These are phyloP conservation scores for Phanerotoma sp. DNA, from an alignment of 2,888 invertebrate genomes.

Conservation along the genomic window DNA sequence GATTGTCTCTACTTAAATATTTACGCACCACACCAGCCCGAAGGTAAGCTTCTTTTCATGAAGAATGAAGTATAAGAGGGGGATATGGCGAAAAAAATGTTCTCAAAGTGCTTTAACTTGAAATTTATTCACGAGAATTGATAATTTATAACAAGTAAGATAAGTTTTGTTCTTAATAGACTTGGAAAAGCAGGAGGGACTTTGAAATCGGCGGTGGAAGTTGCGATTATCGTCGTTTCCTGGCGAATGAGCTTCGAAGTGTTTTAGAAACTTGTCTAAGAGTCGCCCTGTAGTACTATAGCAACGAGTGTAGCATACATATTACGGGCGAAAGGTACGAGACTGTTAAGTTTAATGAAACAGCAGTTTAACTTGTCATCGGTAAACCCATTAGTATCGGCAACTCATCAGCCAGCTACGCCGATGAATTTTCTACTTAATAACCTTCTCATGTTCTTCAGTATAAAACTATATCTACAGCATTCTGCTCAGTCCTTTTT, in stretches of 20 bases:
- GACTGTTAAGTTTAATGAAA: conserved; percentile 8
- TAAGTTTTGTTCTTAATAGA: conserved; percentile 25
- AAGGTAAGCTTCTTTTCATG: conserved; percentile 66
- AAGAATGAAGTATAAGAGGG: conserved; percentile 44
- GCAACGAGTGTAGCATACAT: not conserved
- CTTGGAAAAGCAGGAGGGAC: conserved; percentile 1
- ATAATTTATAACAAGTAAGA: conserved; percentile 23
- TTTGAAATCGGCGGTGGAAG: conserved; percentile 12
- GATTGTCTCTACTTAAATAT: conserved; percentile 93
- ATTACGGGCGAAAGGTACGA: not conserved
- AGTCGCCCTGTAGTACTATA: not conserved
- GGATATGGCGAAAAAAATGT: not conserved
- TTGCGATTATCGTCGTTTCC: conserved; percentile 27
- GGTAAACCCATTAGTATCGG: conserved; percentile 5
- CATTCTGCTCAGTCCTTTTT: too few relatives aligned
- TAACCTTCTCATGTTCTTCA: not conserved
- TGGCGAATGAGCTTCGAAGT: conserved; percentile 22
- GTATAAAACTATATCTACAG: not conserved
- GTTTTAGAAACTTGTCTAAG: conserved; percentile 20
- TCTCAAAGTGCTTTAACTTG: not conserved
- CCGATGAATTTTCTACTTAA: conserved; percentile 3
- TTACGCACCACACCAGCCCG: conserved; percentile 73
- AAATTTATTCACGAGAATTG: not conserved
- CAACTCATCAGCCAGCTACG: conserved; percentile 4
- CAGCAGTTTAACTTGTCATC: conserved; percentile 14